Base-by-base conservation (phyloP, 1,140 invertebrate genomes). In the Drosophila athabasca region DNA sequence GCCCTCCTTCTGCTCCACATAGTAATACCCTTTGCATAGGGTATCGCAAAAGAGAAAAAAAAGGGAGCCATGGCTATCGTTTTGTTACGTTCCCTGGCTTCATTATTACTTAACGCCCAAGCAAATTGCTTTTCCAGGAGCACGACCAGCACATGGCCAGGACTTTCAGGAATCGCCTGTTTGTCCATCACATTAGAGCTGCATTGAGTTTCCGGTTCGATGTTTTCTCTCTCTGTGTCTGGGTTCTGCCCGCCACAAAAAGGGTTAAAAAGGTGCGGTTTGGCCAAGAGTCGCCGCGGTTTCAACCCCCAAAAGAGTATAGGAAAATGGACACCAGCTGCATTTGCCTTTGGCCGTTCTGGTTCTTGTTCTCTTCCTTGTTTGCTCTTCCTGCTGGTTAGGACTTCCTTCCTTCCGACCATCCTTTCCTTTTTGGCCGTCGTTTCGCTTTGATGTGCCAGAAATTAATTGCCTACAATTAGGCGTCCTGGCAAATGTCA, bases 381-480 rank as follows among this genome's bases (percentile, higher is more conserved):
- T 78, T 70, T 64, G 54, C 65, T 76, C 44, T 59, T 59, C 48
- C 50, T 58, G 57, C 61, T 70, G 62, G 70, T 79, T 83, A 71
- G 57, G 35, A 73, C 75, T 66, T 67, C 60, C 58, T 76, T 79
- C 59, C 58, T 70, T 75, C 31, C 24, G 24, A 26, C 24, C 31
- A 9, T 67, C 60, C 62, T 66, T 74, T 77, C 58, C 17, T 19
- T 76, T 72, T 51, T 50, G 61, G 70, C 35, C 35, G 3, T 70
- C 60, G 55, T 61, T 78, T 77, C 55, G 71, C 83, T 90, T 90
- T 90, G 88, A 90, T 90, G 88, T 90, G 88, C 89, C 89, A 88
- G 78, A 88, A 88, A 90, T 90, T 90, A 90, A 90, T 90, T 90
- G 89, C 88, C 83, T 90, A 88, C 89, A 90, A 90, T 90, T 90